These are phyloP conservation scores for Graphium colonna DNA, from an alignment of 2,888 invertebrate species.

Conservation along the genomic window DNA sequence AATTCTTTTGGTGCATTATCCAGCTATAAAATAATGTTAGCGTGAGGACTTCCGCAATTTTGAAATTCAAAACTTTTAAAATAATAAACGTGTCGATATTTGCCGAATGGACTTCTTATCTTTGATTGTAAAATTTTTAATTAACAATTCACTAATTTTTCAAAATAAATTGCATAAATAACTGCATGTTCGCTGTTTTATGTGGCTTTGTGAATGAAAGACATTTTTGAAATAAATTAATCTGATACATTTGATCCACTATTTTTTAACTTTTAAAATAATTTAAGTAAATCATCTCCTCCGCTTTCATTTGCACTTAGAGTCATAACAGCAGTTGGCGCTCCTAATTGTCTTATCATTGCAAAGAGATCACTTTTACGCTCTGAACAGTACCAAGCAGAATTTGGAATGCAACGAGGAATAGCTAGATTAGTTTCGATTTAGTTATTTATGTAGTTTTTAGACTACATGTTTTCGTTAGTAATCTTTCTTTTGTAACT, in stretches of 20 bases:
- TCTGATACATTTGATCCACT: not conserved
- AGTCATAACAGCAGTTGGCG: slow-evolving; percentile 40
- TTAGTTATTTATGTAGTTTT: not conserved
- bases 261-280: slow-evolving; percentile 43
- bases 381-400: slow-evolving; percentile 46
- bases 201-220: too few species aligned
- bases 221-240: too few species aligned
- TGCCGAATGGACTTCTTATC: too few species aligned
- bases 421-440: slow-evolving; percentile 38
- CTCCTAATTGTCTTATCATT: slow-evolving; percentile 41
- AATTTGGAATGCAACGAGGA: slow-evolving; percentile 46
- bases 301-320: slow-evolving; percentile 52
- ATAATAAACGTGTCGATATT: too few species aligned
- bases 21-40: too few species aligned
- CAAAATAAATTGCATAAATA: slow-evolving; percentile 41
- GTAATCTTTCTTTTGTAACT: slow-evolving; percentile 36
- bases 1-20: too few species aligned
- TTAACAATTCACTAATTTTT: too few species aligned
- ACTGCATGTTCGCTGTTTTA: slow-evolving; percentile 38
- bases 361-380: slow-evolving; percentile 45
- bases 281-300: slow-evolving; percentile 41
- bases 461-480: slow-evolving; percentile 32
- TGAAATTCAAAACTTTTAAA: too few species aligned
- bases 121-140: too few species aligned
- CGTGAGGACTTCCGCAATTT: too few species aligned